A percentile compares a stretch with the other conserved stretches of the same genome.
Conservation (phyloP, 2,797 vertebrate species). For the Poecilia gillii region DNA sequence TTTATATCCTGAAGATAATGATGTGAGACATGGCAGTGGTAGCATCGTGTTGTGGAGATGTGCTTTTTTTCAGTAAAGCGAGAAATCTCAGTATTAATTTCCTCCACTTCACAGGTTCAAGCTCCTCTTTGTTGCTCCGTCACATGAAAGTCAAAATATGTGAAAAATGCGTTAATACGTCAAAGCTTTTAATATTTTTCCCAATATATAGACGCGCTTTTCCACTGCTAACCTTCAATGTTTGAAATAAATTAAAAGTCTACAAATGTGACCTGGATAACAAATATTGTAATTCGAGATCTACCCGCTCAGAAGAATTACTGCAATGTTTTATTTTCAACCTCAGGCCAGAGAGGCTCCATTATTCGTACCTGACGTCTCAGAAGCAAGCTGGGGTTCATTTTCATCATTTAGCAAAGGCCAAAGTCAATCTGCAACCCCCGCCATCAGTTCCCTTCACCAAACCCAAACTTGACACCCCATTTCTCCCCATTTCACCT, state of each 20-base stretch:
- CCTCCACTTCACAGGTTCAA: background rate
- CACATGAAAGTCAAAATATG: background rate
- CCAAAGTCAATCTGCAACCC: constrained; percentile 32
- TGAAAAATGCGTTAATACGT: background rate
- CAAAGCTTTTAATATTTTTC: background rate
- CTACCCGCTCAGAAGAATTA: constrained; percentile 1
- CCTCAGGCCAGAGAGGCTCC: constrained; percentile 25
- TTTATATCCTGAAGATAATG: background rate
- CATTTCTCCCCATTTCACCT: constrained; percentile 49
- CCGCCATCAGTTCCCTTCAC: constrained; percentile 39
- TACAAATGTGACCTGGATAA: constrained; percentile 4
- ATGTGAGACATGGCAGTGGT: background rate
- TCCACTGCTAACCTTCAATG: background rate
- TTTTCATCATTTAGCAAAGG: constrained; percentile 57
- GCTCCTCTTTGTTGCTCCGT: background rate
- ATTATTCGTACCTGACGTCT: constrained; percentile 38
- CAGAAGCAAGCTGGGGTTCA: constrained; percentile 48
- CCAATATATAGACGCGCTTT: background rate
- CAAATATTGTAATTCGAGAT: constrained; percentile 30
- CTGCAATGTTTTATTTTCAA: constrained; percentile 30
- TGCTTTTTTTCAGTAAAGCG: background rate
- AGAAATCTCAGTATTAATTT: background rate
- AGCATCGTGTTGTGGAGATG: background rate
- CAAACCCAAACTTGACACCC: constrained; percentile 32
- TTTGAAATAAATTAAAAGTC: background rate